These are phyloP conservation scores for Plemyria rubiginata DNA, from an alignment of 2,888 invertebrate species.

Conservation along the genomic window DNA sequence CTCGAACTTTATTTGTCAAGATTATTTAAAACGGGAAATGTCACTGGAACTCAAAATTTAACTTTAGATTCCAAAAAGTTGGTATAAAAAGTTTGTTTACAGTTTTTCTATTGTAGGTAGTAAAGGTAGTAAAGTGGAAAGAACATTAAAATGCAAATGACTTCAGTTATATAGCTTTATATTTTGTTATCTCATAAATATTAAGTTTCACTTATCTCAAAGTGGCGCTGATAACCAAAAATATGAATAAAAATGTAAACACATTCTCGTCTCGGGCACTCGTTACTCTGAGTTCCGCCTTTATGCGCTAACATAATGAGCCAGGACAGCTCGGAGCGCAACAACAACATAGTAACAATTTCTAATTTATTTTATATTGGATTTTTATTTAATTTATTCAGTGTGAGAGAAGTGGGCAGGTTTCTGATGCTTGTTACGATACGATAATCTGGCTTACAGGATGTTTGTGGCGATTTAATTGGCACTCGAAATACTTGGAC, in stretches of 20 bases:
- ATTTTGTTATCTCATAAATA: conserved; percentile 37
- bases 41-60: too few relatives aligned
- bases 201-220: conserved; percentile 37
- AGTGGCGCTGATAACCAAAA: conserved; percentile 48
- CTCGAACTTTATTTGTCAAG: too few relatives aligned
- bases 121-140: too few relatives aligned
- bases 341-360: conserved; percentile 58
- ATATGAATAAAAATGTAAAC: conserved; percentile 53
- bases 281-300: conserved; percentile 52
- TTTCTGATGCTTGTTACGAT: conserved; percentile 79
- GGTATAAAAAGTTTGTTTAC: too few relatives aligned
- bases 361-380: conserved; percentile 79
- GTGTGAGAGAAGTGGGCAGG: conserved; percentile 77
- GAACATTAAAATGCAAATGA: conserved; percentile 34
- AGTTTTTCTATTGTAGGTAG: too few relatives aligned
- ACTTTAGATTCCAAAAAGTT: too few relatives aligned
- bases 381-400: conserved; percentile 83
- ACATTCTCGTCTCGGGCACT: conserved; percentile 47
- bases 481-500: conserved; percentile 75
- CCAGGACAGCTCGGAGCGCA: conserved; percentile 45
- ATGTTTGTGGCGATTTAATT: conserved; percentile 81
- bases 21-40: too few relatives aligned
- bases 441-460: conserved; percentile 83
- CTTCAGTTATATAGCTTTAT: conserved; percentile 27
- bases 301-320: conserved; percentile 67